These are phyloP conservation scores for Microplitis mediator DNA, from an alignment of 1,140 invertebrate species.

Conservation along the genomic window DNA sequence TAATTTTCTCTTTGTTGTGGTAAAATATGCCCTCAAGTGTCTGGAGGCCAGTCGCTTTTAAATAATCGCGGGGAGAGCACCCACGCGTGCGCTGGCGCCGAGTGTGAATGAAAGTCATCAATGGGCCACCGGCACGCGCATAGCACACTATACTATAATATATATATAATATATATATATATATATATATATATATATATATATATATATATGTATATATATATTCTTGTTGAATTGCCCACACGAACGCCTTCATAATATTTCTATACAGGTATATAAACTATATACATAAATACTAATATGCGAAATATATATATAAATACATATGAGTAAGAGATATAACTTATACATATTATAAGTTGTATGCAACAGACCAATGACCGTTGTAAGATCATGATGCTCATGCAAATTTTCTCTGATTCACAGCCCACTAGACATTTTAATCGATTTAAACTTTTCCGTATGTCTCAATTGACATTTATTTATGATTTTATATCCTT, in stretches of 20 bases:
- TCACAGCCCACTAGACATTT: background rate
- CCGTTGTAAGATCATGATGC: background rate
- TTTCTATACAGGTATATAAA: background rate
- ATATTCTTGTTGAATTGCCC: slow-evolving; percentile 5
- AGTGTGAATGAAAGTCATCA: slow-evolving; percentile 44
- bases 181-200: slow-evolving; percentile 20
- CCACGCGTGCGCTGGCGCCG: slow-evolving; percentile 28
- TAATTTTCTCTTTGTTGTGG: slow-evolving; percentile 2
- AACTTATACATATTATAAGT: background rate
- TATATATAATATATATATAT: no score
- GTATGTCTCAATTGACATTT: background rate
- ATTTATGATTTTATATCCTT: background rate
- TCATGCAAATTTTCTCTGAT: background rate
- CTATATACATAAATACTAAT: background rate
- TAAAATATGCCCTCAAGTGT: background rate
- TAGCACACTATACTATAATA: no score
- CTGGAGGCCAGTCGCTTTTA: slow-evolving; percentile 38
- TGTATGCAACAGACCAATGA: background rate
- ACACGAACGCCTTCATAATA: slow-evolving; percentile 17
- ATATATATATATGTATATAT: slow-evolving; percentile 9
- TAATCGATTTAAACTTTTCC: background rate
- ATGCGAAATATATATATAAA: background rate
- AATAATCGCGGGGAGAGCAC: slow-evolving; percentile 27
- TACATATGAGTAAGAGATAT: slow-evolving; percentile 7
- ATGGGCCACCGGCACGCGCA: slow-evolving; percentile 27